Evolutionary conservation across 2,797 vertebrate genomes (phyloP).

Genomic region (Amazona ochrocephala): DNA sequence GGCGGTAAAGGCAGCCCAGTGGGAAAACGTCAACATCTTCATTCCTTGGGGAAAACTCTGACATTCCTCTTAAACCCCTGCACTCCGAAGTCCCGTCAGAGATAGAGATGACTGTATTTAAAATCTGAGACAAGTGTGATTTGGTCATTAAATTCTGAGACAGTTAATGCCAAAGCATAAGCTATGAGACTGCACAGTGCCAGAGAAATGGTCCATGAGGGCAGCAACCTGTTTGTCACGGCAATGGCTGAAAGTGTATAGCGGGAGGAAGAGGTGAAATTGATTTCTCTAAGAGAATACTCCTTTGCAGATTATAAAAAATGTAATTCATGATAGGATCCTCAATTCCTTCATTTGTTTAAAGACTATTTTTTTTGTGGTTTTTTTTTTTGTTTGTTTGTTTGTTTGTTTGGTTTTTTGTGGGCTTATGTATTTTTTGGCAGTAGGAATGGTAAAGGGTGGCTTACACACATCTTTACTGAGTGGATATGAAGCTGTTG

Average conservation of each 20-base stretch:
- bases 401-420: accelerated
- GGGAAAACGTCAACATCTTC: neutral
- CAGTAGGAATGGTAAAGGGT: neutral
- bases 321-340: neutral
- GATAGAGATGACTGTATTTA: neutral
- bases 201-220: neutral
- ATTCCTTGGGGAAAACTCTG: neutral
- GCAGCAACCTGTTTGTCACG: neutral
- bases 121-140: neutral
- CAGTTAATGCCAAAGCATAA: neutral
- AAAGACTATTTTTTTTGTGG: neutral
- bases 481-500: neutral
- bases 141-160: neutral
- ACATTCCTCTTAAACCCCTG: neutral
- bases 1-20: neutral
- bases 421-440: neutral
- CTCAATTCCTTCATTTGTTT: neutral
- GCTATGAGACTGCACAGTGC: neutral
- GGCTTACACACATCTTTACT: neutral
- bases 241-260: neutral
- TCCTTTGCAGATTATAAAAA: neutral
- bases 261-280: neutral
- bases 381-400: accelerated
- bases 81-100: neutral
- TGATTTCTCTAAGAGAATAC: neutral